phyloP scores from a whole-genome alignment of 2,888 invertebrate species.

The Plemyria rubiginata region DNA sequence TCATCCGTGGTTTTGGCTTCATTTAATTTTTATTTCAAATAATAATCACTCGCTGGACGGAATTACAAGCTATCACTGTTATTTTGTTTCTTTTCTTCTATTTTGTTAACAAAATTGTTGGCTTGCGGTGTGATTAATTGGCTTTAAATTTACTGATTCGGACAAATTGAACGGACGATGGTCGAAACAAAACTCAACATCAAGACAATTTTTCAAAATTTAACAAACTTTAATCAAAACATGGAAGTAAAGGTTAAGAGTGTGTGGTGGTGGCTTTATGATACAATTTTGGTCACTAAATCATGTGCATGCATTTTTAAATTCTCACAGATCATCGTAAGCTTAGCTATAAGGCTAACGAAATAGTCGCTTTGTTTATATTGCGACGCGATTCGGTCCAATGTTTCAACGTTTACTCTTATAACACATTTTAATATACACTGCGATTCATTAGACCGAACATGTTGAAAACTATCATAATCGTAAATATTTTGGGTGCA shows the following conservation, averaged over 20 bases:
- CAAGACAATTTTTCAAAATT: constrained; percentile 76
- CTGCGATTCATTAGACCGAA: constrained; percentile 53
- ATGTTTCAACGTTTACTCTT: constrained; percentile 41
- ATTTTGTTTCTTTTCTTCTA: constrained; percentile 72
- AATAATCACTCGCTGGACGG: constrained; percentile 81
- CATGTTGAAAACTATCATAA: constrained; percentile 43
- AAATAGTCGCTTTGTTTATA: constrained; percentile 67
- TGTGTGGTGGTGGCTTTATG: constrained; percentile 84
- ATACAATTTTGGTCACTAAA: constrained; percentile 70
- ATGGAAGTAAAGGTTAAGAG: constrained; percentile 83
- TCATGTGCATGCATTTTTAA: constrained; percentile 82
- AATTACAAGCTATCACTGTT: constrained; percentile 79
- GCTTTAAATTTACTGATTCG: constrained; percentile 63
- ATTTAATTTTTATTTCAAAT: constrained; percentile 71
- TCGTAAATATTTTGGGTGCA: constrained; percentile 65
- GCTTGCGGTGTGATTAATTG: constrained; percentile 84
- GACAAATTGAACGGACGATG: constrained; percentile 49
- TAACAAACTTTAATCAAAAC: constrained; percentile 69
- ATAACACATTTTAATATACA: constrained; percentile 7
- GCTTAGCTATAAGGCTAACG: constrained; percentile 74
- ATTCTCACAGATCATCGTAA: constrained; percentile 75
- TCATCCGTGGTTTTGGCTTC: constrained; percentile 84
- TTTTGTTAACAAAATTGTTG: constrained; percentile 79
- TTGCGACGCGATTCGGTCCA: constrained; percentile 55
- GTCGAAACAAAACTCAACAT: constrained; percentile 50